A percentile compares a stretch with the other conserved stretches of the same genome.
Conservation (phyloP, 2,797 vertebrate genomes). For the Lepidocolaptes lacrymiger region DNA sequence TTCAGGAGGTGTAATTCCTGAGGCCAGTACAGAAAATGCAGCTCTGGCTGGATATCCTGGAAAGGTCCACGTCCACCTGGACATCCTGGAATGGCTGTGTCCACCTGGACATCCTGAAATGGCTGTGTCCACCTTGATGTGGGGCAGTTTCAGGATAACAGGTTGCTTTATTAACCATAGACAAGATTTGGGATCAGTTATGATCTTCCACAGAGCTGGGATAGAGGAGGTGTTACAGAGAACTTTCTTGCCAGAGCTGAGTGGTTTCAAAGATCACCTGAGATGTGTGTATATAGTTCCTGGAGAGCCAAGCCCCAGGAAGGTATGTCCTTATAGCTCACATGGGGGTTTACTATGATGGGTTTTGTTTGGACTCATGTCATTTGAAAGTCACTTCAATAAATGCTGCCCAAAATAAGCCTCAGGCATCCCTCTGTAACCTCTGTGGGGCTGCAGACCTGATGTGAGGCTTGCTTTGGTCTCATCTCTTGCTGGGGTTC, state of each 20-base stretch:
- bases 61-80: not conserved
- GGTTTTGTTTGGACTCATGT: not conserved
- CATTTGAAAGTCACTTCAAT: not conserved
- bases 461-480: not conserved
- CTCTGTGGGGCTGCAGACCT: not conserved
- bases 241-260: not conserved
- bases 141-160: not conserved
- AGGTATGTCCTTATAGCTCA: not conserved
- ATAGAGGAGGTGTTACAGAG: not conserved
- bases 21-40: not conserved
- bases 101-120: not conserved
- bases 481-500: not conserved
- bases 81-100: not conserved
- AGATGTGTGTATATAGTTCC: not conserved
- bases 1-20: not conserved
- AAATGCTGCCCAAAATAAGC: not conserved
- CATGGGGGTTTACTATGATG: not conserved
- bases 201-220: not conserved
- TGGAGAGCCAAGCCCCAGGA: not conserved
- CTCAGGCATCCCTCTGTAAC: not conserved
- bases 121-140: rapidly evolving
- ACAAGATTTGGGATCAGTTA: not conserved
- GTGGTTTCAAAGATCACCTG: not conserved
- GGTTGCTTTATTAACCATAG: not conserved
- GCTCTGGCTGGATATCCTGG: not conserved